Base-by-base conservation (phyloP, 1,140 invertebrate genomes). In the Drosophila neocordata region DNA sequence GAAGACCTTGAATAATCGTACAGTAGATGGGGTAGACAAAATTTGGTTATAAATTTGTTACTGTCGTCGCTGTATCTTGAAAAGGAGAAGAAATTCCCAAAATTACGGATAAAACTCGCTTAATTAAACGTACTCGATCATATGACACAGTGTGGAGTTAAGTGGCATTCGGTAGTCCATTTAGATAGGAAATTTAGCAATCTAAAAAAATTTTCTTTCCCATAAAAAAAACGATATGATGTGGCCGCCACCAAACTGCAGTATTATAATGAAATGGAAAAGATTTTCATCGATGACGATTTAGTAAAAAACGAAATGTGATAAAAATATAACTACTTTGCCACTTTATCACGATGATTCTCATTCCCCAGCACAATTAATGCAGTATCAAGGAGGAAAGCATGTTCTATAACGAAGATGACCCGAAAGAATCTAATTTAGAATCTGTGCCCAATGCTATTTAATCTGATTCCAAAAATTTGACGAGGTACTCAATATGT, bases 141-240 rank as follows among this genome's bases (percentile, higher is more conserved):
- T 13, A 55, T 55, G 52, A 15, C 6, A 18, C 2, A 2, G 5
- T 9, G 31, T 15, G 52, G 52, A 24, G 34, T 55, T 31, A 27
- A 55, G n/a, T 13, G 52, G 7, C 52, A 31, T 7, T 15, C 52
- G 3, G 52, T 55, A 4, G 15, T 31, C 31, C 34, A 15, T n/a
- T 15, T 55, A 13, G 52, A 55, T 55, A 24, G 52, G 8, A 55
- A 55, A 55, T 55, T 55, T 34, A 1, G 52, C 31, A 55, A 55
- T 55, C 12, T 0, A 55, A 55, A 15, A 55, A 55, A 13, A 55
- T 27, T 8, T 55, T 55, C 27, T 31, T 7, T 31, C 9, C 27
- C 7, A 55, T 55, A 55, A 4, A 55, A 34, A 20, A 34, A 55
- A 9, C n/a, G 15, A 4, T 24, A 27, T 15, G 13, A 55, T 7